phyloP scores from a whole-genome alignment of 2,113 vertebrate species.

The Chionodraco myersi region DNA sequence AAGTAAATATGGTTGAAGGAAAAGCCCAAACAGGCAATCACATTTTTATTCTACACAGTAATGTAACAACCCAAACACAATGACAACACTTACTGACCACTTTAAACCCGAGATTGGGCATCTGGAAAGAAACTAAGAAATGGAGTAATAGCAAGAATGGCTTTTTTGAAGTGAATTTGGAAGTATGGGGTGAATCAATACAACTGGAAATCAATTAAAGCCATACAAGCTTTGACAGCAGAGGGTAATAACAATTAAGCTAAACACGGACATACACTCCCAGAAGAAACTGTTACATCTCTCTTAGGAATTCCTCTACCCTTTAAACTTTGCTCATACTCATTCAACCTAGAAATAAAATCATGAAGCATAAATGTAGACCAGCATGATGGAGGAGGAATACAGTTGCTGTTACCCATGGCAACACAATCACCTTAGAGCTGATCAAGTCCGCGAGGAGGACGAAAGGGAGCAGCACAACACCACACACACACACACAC shows the following conservation, averaged over 20 bases:
- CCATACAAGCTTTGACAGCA: not conserved
- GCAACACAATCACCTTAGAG: slow-evolving; percentile 49
- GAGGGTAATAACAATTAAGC: not conserved
- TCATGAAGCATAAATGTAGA: not conserved
- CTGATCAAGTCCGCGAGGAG: slow-evolving; percentile 29
- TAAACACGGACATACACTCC: not conserved
- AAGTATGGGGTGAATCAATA: not conserved
- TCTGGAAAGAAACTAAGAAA: not conserved
- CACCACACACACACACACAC: slow-evolving; percentile 5
- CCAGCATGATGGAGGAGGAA: slow-evolving; percentile 9
- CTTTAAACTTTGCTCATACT: not conserved
- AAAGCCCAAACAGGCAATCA: not conserved
- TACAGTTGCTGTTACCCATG: slow-evolving; percentile 34
- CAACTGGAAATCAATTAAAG: not conserved
- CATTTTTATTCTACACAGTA: not conserved
- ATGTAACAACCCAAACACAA: not conserved
- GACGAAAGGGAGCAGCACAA: slow-evolving; percentile 4
- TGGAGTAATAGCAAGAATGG: not conserved
- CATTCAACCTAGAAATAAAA: slow-evolving; percentile 9
- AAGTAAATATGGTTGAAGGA: slow-evolving; percentile 15
- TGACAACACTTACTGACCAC: not conserved
- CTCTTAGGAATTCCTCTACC: not conserved
- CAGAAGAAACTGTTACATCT: not conserved
- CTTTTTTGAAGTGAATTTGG: too few relatives aligned
- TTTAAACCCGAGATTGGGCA: not conserved